Evolutionary conservation across 2,797 vertebrate genomes (phyloP), one percentile per base, ranked within the genome.

Genomic region (Limnodromus scolopaceus): DNA sequence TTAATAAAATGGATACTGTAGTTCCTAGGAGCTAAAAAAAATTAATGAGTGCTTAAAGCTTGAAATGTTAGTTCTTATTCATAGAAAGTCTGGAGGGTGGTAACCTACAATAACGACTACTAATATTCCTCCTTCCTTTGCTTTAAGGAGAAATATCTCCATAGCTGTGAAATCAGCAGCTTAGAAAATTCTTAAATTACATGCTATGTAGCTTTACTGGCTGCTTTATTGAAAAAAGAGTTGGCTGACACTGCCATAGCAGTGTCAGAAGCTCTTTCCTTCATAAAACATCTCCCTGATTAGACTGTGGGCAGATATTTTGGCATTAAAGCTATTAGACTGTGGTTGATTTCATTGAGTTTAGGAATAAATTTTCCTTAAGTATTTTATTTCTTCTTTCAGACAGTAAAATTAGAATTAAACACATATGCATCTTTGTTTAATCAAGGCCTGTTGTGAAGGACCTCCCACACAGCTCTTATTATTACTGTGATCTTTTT

Each of bases 11-110:
- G 28, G 11, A 15, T 53, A 60, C 25, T 77, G 48, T 11, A 34
- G 64, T 55, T 94, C 81, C 94, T 66, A 23, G 19, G 16, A 89
- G 60, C 34, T 75, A 85, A 83, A 93, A 57, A 69, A 69, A 57
- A 38, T 3, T 54, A 89, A 53, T n/a, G 41, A 90, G 18, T 43
- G 12, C 39, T 78, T 88, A 71, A 83, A 78, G 15, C 45, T 78
- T 78, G 61, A 90, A 95, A 88, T 71, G 25, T 71, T 90, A 88
- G 30, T n/a, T 65, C 27, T 83, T 80, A 93, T 51, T 93, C 36
- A 46, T 68, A 78, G n/a, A 75, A 81, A 68, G 28, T 75, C 82
- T 92, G 32, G 58, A 90, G 65, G 22, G 41, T 78, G 57, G 69
- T 43, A 90, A 71, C 32, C 41, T 75, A 54, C 53, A 86, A 51